A percentile compares a stretch with the other conserved stretches of the same genome.
phyloP scores from a whole-genome alignment of 2,888 invertebrate genomes.

The Tipula vernalis region DNA sequence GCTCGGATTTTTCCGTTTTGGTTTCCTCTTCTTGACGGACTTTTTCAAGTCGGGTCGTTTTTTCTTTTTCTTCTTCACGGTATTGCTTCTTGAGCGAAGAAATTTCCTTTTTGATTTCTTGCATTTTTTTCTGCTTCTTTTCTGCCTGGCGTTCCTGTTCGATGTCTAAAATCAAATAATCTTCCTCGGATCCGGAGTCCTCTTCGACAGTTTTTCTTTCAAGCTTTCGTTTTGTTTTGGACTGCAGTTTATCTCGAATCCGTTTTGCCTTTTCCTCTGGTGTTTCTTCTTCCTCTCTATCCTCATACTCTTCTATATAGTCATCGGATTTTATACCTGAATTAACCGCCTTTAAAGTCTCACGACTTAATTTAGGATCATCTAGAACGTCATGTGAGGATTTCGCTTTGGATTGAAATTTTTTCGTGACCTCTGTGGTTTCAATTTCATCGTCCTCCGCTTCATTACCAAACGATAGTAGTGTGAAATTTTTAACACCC shows the following conservation, averaged over 20 bases:
- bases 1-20: conserved; percentile 36
- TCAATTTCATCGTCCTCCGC: conserved; percentile 94
- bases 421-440: conserved; percentile 48
- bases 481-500: conserved; percentile 76
- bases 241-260: conserved; percentile 38
- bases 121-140: conserved; percentile 43
- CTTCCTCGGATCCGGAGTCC: conserved; percentile 31
- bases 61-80: conserved; percentile 42
- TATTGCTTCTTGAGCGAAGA: conserved; percentile 53
- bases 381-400: conserved; percentile 86
- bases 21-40: conserved; percentile 32
- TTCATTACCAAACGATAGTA: conserved; percentile 92
- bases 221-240: conserved; percentile 24
- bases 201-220: not conserved
- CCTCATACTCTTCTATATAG: conserved; percentile 20
- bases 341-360: conserved; percentile 36
- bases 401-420: conserved; percentile 73
- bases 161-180: conserved; percentile 44
- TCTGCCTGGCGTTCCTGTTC: conserved; percentile 45
- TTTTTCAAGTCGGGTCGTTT: conserved; percentile 35
- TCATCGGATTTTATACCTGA: conserved; percentile 31
- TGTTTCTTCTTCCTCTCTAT: conserved; percentile 28
- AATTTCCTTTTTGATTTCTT: conserved; percentile 63
- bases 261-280: conserved; percentile 25
- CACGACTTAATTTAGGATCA: conserved; percentile 80